phyloP scores from a whole-genome alignment of 2,113 vertebrate species.

The Circaetus gallicus region DNA sequence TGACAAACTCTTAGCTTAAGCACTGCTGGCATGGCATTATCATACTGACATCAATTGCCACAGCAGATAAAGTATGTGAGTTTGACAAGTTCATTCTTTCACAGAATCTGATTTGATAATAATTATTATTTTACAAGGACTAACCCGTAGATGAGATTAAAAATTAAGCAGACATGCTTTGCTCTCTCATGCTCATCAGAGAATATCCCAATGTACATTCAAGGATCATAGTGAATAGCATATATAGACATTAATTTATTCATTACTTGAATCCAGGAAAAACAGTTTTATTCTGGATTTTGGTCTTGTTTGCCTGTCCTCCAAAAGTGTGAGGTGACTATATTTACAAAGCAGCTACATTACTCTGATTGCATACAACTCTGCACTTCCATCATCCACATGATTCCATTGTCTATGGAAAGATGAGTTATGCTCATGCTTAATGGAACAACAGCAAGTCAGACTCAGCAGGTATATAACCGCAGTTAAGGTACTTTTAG shows the following conservation, averaged over 20 bases:
- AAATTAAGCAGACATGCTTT: constrained; percentile 23
- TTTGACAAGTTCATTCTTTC: constrained; percentile 40
- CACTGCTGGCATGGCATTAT: not conserved
- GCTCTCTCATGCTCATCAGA: not conserved
- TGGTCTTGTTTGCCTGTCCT: not conserved
- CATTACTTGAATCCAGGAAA: not conserved
- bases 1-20: constrained; percentile 63
- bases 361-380: not conserved
- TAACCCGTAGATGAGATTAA: constrained; percentile 12
- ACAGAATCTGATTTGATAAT: constrained; percentile 27
- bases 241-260: not conserved
- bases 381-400: not conserved
- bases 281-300: not conserved
- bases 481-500: not conserved
- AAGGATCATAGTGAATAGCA: not conserved
- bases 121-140: constrained; percentile 51
- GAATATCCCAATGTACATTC: not conserved
- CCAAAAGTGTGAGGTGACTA: not conserved
- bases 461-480: not conserved
- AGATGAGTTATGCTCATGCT: not conserved
- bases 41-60: constrained; percentile 40
- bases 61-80: constrained; percentile 5
- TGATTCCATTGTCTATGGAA: not conserved
- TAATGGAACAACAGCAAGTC: not conserved
- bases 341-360: not conserved